Conservation (phyloP, 1,140 invertebrate genomes). For the Halesus radiatus region DNA sequence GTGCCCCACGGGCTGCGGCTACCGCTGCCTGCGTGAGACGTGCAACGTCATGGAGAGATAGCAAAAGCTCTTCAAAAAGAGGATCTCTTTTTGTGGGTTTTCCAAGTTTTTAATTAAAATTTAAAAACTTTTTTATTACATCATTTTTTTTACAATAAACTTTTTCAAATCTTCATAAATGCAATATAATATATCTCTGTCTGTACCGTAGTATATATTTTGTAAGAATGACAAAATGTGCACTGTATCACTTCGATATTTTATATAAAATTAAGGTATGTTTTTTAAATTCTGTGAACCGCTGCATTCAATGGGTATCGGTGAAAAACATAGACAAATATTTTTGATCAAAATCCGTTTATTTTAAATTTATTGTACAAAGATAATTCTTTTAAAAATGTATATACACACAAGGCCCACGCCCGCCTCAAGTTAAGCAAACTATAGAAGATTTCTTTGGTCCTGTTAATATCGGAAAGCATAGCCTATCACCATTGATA, state of each 20-base stretch:
- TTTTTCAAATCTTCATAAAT: too few relatives aligned
- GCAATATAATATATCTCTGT: too few relatives aligned
- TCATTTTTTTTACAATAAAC: too few relatives aligned
- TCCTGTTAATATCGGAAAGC: constrained; percentile 31
- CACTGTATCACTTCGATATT: too few relatives aligned
- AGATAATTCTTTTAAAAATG: constrained; percentile 11
- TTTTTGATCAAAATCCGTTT: constrained; percentile 29
- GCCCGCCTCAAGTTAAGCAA: constrained; percentile 16
- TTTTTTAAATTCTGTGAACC: too few relatives aligned
- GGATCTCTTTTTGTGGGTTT: not conserved
- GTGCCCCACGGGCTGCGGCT: constrained; percentile 87
- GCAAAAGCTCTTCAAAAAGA: constrained; percentile 10
- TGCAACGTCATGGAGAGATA: constrained; percentile 64
- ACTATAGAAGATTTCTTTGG: constrained; percentile 22
- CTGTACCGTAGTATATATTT: too few relatives aligned
- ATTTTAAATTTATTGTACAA: constrained; percentile 39
- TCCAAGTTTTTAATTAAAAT: too few relatives aligned
- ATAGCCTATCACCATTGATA: constrained; percentile 1
- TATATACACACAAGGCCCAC: constrained; percentile 21
- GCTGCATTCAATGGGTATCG: not conserved
- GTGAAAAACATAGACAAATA: not conserved
- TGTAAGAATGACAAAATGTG: too few relatives aligned
- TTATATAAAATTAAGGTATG: too few relatives aligned
- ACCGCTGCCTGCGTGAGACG: constrained; percentile 83
- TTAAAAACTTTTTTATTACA: too few relatives aligned